A percentile compares a stretch with the other conserved stretches of the same genome.
Conservation (phyloP, 2,888 invertebrate genomes). For the Acronicta alni region DNA sequence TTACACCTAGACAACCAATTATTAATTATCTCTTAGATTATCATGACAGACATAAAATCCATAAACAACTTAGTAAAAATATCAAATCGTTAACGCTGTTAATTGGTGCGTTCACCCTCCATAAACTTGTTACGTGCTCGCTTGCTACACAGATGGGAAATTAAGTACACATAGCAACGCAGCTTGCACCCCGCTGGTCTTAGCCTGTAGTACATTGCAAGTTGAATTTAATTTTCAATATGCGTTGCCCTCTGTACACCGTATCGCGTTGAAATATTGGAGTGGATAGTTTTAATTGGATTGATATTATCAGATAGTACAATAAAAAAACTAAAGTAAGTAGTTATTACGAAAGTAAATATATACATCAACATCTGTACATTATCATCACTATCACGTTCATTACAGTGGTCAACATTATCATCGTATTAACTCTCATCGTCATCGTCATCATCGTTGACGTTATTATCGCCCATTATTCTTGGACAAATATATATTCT, state of each 20-base stretch:
- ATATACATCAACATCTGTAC: too few relatives aligned
- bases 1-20: too few relatives aligned
- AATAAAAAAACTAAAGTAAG: too few relatives aligned
- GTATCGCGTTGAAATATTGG: slow-evolving; percentile 12
- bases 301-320: too few relatives aligned
- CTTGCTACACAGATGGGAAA: slow-evolving; percentile 38
- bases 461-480: too few relatives aligned
- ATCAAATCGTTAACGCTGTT: not conserved
- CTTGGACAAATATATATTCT: too few relatives aligned
- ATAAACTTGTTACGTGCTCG: slow-evolving; percentile 49
- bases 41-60: not conserved
- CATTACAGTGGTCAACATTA: too few relatives aligned
- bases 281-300: not conserved
- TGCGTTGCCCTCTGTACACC: slow-evolving; percentile 17
- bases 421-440: too few relatives aligned
- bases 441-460: too few relatives aligned
- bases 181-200: slow-evolving; percentile 18
- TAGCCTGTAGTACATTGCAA: slow-evolving; percentile 11
- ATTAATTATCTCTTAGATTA: too few relatives aligned
- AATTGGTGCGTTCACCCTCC: slow-evolving; percentile 33
- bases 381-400: too few relatives aligned
- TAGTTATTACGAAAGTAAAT: too few relatives aligned
- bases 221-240: slow-evolving; percentile 20
- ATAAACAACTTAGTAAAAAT: not conserved
- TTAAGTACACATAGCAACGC: slow-evolving; percentile 42